Percentiles rank a stretch among this genome's conserved stretches.
These are phyloP conservation scores for Campoplex nolae DNA, from an alignment of 2,888 invertebrate species.

Conservation along the genomic window DNA sequence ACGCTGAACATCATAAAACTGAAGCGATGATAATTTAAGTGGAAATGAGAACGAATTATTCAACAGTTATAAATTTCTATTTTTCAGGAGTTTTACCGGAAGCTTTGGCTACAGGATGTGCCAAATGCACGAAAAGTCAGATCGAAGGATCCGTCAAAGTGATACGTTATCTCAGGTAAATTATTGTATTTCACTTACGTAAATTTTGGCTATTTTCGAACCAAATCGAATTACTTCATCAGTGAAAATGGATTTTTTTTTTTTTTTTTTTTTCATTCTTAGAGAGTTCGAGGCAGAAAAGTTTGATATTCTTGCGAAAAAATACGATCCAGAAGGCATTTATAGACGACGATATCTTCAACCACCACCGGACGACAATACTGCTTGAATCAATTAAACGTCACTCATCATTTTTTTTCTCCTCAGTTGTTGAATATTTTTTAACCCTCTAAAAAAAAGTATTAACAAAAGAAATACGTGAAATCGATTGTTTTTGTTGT, in stretches of 20 bases:
- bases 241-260: no score
- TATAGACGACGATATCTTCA: slow-evolving; percentile 74
- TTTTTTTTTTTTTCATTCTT: slow-evolving; percentile 62
- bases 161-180: slow-evolving; percentile 75
- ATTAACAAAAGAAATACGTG: neutral
- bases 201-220: neutral
- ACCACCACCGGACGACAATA: slow-evolving; percentile 69
- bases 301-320: slow-evolving; percentile 73
- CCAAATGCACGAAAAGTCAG: slow-evolving; percentile 76
- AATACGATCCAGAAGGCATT: slow-evolving; percentile 74
- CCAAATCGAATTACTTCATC: neutral
- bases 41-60: neutral
- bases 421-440: no score
- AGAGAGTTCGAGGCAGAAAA: slow-evolving; percentile 75
- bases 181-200: neutral
- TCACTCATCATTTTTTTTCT: neutral
- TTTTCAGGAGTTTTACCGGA: slow-evolving; percentile 76
- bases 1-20: neutral
- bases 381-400: slow-evolving; percentile 28
- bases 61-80: neutral
- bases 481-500: neutral
- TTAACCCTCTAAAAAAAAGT: no score
- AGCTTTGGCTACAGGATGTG: slow-evolving; percentile 75
- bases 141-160: slow-evolving; percentile 75
- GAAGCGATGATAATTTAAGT: neutral